These are phyloP conservation scores for Agrenia bidenticulata DNA, from an alignment of 2,888 invertebrate genomes.

Conservation along the genomic window DNA sequence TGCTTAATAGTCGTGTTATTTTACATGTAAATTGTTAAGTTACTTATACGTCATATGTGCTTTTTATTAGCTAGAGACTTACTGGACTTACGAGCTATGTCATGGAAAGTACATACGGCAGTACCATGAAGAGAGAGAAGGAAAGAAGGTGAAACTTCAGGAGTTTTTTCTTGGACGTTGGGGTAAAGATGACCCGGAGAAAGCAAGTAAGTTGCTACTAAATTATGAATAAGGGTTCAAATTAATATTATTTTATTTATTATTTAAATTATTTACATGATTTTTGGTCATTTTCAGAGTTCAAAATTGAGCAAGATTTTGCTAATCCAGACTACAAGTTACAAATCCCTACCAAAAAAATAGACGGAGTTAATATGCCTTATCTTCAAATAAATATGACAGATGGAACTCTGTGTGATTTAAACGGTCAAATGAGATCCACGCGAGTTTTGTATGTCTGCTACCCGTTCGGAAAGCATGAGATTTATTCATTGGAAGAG, in stretches of 20 bases:
- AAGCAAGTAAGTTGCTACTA: slow-evolving; percentile 55
- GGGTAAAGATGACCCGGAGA: slow-evolving; percentile 67
- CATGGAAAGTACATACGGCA: slow-evolving; percentile 89
- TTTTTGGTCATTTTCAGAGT: slow-evolving; percentile 42
- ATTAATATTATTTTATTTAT: slow-evolving; percentile 1
- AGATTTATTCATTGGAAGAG: slow-evolving; percentile 89
- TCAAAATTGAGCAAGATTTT: slow-evolving; percentile 50
- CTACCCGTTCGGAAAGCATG: slow-evolving; percentile 82
- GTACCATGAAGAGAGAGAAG: slow-evolving; percentile 93
- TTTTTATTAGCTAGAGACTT: slow-evolving; percentile 75
- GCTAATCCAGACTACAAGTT: slow-evolving; percentile 45
- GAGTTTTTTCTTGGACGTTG: slow-evolving; percentile 83
- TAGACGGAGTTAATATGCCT: slow-evolving; percentile 75
- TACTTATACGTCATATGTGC: too few species aligned
- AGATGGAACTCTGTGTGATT: slow-evolving; percentile 88
- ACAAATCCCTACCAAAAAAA: slow-evolving; percentile 40
- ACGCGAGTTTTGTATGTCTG: slow-evolving; percentile 86
- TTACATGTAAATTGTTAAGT: too few species aligned
- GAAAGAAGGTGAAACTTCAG: slow-evolving; percentile 77
- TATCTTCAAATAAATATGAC: slow-evolving; percentile 78
- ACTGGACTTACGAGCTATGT: slow-evolving; percentile 96
- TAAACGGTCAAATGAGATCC: slow-evolving; percentile 78
- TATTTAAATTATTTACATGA: not conserved
- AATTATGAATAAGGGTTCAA: not conserved
- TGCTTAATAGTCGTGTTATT: too few species aligned